Evolutionary conservation across 2,113 vertebrate species (phyloP).

Genomic region (Hemichromis elongatus): DNA sequence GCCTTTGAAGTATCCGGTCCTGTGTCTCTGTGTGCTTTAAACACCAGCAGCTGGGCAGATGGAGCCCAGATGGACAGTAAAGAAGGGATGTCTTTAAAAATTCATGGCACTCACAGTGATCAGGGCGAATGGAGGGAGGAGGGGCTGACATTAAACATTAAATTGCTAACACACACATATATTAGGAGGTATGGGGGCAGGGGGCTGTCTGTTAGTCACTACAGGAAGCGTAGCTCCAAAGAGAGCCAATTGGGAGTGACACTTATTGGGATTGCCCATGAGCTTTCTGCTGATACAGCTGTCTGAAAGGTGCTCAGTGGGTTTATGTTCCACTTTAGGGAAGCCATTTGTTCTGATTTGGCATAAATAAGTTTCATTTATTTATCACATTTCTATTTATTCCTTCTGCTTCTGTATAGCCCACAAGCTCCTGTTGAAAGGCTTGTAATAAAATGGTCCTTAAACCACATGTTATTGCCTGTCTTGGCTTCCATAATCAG

Average conservation of each 20-base stretch:
- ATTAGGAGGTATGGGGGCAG: slow-evolving; percentile 16
- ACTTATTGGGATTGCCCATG: slow-evolving; percentile 67
- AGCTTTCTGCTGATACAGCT: slow-evolving; percentile 68
- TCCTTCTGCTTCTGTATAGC: not conserved
- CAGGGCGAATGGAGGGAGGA: slow-evolving; percentile 59
- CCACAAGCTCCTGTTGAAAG: not conserved
- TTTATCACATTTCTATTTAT: not conserved
- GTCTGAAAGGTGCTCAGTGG: slow-evolving; percentile 48
- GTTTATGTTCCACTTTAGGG: slow-evolving; percentile 31
- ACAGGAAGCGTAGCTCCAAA: slow-evolving; percentile 62
- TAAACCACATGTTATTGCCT: not conserved
- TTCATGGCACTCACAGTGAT: slow-evolving; percentile 73
- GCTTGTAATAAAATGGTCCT: not conserved
- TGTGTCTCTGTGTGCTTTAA: slow-evolving; percentile 58
- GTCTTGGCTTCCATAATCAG: not conserved
- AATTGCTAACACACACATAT: slow-evolving; percentile 58
- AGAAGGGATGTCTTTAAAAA: slow-evolving; percentile 79
- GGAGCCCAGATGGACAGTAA: slow-evolving; percentile 78
- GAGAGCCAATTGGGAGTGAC: slow-evolving; percentile 62
- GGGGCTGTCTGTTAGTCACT: slow-evolving; percentile 40
- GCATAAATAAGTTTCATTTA: not conserved
- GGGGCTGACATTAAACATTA: slow-evolving; percentile 77
- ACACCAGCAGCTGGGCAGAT: slow-evolving; percentile 72
- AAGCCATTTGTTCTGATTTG: slow-evolving; percentile 17
- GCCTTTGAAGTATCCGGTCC: slow-evolving; percentile 65